A percentile compares a stretch with the other conserved stretches of the same genome.
phyloP scores from a whole-genome alignment of 2,113 vertebrate species.

The Sapayoa aenigma region DNA sequence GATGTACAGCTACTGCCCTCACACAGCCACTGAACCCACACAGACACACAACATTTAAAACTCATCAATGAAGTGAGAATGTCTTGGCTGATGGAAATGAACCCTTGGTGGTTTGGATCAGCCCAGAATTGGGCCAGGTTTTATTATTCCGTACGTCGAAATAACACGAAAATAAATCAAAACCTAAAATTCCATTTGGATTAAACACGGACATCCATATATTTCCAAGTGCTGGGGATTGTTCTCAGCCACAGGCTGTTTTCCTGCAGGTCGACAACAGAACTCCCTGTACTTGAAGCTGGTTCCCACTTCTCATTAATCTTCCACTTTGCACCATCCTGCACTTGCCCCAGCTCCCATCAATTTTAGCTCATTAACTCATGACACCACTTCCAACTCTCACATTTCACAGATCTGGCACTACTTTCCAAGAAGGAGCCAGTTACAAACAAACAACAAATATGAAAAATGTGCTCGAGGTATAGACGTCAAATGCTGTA shows the following conservation, averaged over 20 bases:
- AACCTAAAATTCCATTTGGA: background rate
- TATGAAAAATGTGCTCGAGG: background rate
- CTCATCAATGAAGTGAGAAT: background rate
- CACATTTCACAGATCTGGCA: background rate
- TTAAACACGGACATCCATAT: fast-evolving
- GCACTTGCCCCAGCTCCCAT: background rate
- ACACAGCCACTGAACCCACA: background rate
- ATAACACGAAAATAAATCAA: background rate
- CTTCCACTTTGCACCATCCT: background rate
- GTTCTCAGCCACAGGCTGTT: background rate
- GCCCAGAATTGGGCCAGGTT: background rate
- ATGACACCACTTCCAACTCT: background rate
- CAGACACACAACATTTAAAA: background rate
- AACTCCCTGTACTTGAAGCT: background rate
- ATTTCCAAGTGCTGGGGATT: background rate
- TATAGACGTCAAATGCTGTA: background rate
- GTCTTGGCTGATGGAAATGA: background rate
- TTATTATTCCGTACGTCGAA: background rate
- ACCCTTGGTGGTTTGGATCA: background rate
- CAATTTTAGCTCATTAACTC: background rate
- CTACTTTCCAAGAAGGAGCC: background rate
- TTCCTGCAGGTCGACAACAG: background rate
- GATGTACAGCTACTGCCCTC: background rate
- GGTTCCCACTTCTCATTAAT: background rate
- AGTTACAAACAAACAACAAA: background rate